Percentiles rank a stretch among this genome's conserved stretches.
phyloP scores from a whole-genome alignment of 2,113 vertebrate species.

The Brachyistius frenatus region DNA sequence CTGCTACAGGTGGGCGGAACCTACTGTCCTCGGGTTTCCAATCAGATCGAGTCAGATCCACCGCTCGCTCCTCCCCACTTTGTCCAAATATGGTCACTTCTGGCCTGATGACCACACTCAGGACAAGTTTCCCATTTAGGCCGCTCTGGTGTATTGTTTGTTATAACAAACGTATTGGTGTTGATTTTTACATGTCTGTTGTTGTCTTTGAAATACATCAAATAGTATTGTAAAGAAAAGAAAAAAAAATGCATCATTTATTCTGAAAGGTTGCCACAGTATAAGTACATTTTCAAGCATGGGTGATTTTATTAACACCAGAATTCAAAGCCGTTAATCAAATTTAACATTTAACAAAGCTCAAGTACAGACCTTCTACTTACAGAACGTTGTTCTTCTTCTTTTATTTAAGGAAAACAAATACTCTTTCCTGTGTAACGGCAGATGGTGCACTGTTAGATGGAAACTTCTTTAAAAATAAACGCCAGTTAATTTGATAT shows the following conservation, averaged over 20 bases:
- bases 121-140: neutral
- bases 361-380: neutral
- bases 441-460: conserved; percentile 63
- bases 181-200: neutral
- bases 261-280: neutral
- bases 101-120: neutral
- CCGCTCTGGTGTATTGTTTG: neutral
- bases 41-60: too few relatives aligned
- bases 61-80: too few relatives aligned
- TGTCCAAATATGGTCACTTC: too few relatives aligned
- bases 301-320: neutral
- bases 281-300: neutral
- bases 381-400: neutral
- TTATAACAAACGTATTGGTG: neutral
- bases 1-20: too few relatives aligned
- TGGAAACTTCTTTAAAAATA: conserved; percentile 44
- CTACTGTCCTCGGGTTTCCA: too few relatives aligned
- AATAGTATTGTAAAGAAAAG: neutral
- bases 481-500: conserved; percentile 58
- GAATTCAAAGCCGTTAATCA: neutral
- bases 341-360: neutral
- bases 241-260: neutral
- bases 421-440: conserved; percentile 21
- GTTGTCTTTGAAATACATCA: neutral
- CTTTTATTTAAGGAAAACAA: neutral